Evolutionary conservation across 2,113 vertebrate genomes (phyloP), one percentile per base, ranked within the genome.

Genomic region (Illadopsis cleaveri): DNA sequence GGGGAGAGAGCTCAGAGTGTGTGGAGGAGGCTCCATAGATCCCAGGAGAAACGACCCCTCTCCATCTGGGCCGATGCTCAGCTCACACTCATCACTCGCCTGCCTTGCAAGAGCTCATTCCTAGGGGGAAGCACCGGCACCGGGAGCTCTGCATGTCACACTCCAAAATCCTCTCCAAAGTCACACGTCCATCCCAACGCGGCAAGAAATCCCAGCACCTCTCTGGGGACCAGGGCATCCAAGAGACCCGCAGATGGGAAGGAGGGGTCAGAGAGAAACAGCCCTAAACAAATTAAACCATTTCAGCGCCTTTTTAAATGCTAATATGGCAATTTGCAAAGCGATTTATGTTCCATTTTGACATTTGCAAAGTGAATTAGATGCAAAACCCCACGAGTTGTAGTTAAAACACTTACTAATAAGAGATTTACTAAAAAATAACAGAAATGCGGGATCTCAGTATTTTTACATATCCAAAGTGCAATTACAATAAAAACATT

Each of bases 231-330:
- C 61, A 45, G 61, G 40, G n/a, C 77, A 66, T 81, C 86, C 53
- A 78, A 58, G 58, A 78, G 79, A 94, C 33, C 71, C 75, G 35
- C 92, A 96, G 95, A 94, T 91, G 76, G 88, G 53, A 90, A 95
- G 91, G 91, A 95, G 94, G 90, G 91, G 89, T 91, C 75, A 83
- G 35, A 53, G 30, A 92, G 54, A 93, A 86, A 82, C 79, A 95
- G 86, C 69, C 88, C 94, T 94, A 96, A 97, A 97, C 95, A 96
- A 95, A 95, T 97, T 96, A 95, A 97, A 95, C 75, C 60, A 23
- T 88, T 96, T 94, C 86, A 93, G 83, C 96, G 89, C 22, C 93
- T 93, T 97, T 96, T 96, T 38, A 96, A 96, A 96, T 97, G 97
- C 96, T 96, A 97, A 97, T 96, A 95, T 1, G 0, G 88, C 96